Conservation (phyloP, 2,113 vertebrate genomes). For the Sakesphorus luctuosus region DNA sequence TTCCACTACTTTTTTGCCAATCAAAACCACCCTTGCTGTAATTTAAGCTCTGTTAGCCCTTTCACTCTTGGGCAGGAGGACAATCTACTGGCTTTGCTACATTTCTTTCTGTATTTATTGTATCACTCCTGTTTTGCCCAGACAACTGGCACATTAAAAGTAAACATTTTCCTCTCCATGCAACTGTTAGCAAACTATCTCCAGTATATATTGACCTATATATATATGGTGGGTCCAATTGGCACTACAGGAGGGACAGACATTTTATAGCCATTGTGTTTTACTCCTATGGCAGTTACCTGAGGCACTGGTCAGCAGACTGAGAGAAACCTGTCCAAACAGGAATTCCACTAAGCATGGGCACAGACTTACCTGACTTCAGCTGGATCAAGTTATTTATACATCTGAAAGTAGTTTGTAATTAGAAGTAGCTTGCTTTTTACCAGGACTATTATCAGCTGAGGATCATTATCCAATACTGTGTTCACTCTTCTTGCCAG, state of each 20-base stretch:
- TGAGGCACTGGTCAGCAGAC: not conserved
- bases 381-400: not conserved
- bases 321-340: not conserved
- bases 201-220: not conserved
- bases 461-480: not conserved
- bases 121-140: not conserved
- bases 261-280: not conserved
- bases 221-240: not conserved
- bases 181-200: not conserved
- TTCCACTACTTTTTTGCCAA: not conserved
- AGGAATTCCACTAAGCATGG: not conserved
- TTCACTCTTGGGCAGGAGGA: not conserved
- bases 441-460: not conserved
- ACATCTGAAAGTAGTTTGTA: not conserved
- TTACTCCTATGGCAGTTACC: not conserved
- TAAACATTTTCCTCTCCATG: not conserved
- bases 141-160: not conserved
- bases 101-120: not conserved
- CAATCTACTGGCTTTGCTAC: not conserved
- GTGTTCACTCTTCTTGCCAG: not conserved
- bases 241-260: not conserved
- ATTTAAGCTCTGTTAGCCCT: not conserved
- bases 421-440: not conserved
- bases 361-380: not conserved
- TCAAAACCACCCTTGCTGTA: not conserved